Evolutionary conservation across 2,797 vertebrate genomes (phyloP), one percentile per base, ranked within the genome.

Genomic region (Taenioides sp.): DNA sequence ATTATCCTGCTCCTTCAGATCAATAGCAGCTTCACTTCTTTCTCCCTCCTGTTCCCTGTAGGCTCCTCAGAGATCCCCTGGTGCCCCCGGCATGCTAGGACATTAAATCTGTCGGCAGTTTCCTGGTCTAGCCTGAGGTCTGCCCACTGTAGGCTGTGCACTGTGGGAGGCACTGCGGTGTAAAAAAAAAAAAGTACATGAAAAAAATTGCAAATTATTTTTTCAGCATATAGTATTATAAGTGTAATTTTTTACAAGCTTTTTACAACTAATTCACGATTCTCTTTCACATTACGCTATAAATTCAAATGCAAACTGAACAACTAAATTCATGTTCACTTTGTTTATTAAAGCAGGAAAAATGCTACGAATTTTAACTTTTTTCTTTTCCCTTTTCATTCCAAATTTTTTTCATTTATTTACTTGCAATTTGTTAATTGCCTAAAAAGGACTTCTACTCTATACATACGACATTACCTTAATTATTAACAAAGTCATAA

Each of bases 101-200:
- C 67, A 81, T 76, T 5, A 80, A 73, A 82, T 85, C 70, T 47
- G 40, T 12, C 18, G 70, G 54, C 76, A 65, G 73, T 28, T 65
- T 74, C 62, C 69, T n/a, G 67, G 73, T 71, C 74, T 76, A 70
- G 76, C 65, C 62, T 4, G 55, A 76, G 69, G 74, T 78, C 75
- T 79, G 63, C 69, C 74, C 78, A 70, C 74, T 63, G 74, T 64
- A 50, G 75, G 55, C 22, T 16, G 22, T 50, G 37, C 71, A 49
- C 31, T 22, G 63, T 59, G 70, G 43, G 12, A 14, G 3, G 43
- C 34, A 37, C 34, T 37, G 34, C 1, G 7, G 34, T 1, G 2
- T 14, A 43, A 43, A 43, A 43, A 43, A 43, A 43, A 43, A 37
- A 1, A 43, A 43, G 12, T 14, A 14, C 40, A 43, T 43, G 40